Percentiles rank a stretch among this genome's conserved stretches.
These are phyloP conservation scores for Pterois miles DNA, from an alignment of 2,797 vertebrate species.

Conservation along the genomic window DNA sequence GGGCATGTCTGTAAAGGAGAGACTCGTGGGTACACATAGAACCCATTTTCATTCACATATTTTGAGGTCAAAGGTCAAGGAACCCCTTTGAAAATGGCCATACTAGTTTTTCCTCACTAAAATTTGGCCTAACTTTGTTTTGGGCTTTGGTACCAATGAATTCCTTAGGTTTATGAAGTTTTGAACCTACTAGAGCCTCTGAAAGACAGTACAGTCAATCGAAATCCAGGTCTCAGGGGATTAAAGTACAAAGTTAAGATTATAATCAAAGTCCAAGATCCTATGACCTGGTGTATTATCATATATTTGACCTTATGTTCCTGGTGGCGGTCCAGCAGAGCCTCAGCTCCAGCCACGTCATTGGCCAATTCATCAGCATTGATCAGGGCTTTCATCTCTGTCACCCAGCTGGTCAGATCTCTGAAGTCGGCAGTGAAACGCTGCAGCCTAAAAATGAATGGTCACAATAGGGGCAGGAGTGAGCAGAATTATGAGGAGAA, in stretches of 20 bases:
- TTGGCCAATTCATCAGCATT: slow-evolving; percentile 98
- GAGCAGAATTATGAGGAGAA: not conserved
- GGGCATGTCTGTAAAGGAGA: no score
- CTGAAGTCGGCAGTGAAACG: slow-evolving; percentile 98
- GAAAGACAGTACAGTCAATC: no score
- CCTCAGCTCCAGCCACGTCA: slow-evolving; percentile 97
- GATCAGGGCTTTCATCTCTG: slow-evolving; percentile 99
- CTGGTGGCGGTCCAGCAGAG: slow-evolving; percentile 96
- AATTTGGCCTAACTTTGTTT: no score
- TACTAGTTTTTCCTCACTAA: no score
- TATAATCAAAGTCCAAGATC: not conserved
- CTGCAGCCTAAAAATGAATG: slow-evolving; percentile 86
- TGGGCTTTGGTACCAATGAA: no score
- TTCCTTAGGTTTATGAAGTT: no score
- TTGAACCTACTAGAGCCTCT: no score
- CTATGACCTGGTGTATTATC: not conserved
- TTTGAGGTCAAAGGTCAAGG: no score
- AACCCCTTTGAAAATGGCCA: no score
- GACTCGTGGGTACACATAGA: no score
- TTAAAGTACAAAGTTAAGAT: not conserved
- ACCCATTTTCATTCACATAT: no score
- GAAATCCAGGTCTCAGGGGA: no score
- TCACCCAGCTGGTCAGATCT: slow-evolving; percentile 99
- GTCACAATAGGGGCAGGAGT: not conserved
- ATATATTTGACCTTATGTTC: slow-evolving; percentile 91